These are phyloP conservation scores for Athalia rosae DNA, from an alignment of 2,888 invertebrate species.

Conservation along the genomic window DNA sequence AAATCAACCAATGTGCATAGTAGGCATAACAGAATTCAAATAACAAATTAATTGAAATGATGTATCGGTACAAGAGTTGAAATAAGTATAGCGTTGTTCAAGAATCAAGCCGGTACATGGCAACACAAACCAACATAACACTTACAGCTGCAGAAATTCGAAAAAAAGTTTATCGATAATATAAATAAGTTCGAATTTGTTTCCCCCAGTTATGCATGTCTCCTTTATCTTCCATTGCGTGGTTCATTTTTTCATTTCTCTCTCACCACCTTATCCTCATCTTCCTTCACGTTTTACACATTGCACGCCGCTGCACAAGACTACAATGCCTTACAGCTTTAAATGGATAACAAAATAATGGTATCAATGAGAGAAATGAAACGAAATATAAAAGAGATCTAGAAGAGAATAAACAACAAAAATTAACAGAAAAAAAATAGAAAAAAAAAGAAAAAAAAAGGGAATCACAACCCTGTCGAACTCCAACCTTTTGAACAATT, in stretches of 20 bases:
- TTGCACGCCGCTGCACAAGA: constrained; percentile 40
- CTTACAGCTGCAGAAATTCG: constrained; percentile 7
- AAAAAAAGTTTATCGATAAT: constrained; percentile 22
- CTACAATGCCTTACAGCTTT: constrained; percentile 40
- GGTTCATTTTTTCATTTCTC: constrained; percentile 21
- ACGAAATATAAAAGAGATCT: neutral
- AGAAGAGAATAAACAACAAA: neutral
- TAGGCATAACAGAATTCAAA: constrained; percentile 22
- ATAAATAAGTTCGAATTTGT: neutral
- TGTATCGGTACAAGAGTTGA: neutral
- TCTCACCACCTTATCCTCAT: constrained; percentile 36
- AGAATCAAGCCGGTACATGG: constrained; percentile 14
- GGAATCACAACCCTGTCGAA: neutral
- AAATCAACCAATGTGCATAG: constrained; percentile 23
- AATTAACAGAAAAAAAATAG: neutral
- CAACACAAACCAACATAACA: constrained; percentile 27
- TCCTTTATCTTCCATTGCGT: neutral
- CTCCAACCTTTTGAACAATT: constrained; percentile 22
- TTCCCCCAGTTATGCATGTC: constrained; percentile 11
- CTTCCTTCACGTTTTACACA: constrained; percentile 25
- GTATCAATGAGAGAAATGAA: neutral
- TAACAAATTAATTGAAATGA: constrained; percentile 12
- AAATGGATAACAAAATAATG: constrained; percentile 2
- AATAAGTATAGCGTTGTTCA: neutral
- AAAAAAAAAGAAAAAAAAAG: neutral